A percentile compares a stretch with the other conserved stretches of the same genome.
These are phyloP conservation scores for Aphaenogaster floridana DNA, from an alignment of 1,140 invertebrate species.

Conservation along the genomic window DNA sequence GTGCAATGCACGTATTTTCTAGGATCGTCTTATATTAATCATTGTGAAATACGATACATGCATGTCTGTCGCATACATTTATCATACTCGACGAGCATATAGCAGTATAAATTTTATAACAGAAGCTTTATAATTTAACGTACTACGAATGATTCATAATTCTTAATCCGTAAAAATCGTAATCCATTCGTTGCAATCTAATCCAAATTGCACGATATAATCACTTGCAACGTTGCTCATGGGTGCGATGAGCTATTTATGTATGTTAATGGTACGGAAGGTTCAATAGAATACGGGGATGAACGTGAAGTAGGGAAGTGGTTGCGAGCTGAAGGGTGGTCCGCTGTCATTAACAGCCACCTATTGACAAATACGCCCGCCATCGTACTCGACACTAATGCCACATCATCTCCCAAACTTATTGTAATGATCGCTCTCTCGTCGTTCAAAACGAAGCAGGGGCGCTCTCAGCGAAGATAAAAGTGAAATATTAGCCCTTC, in stretches of 20 bases:
- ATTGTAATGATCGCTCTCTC: constrained; percentile 67
- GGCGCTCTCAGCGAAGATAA: constrained; percentile 37
- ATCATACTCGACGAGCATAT: not conserved
- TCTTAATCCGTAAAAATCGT: not conserved
- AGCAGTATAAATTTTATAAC: constrained; percentile 12
- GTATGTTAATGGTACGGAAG: constrained; percentile 53
- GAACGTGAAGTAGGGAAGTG: constrained; percentile 47
- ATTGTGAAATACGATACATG: constrained; percentile 25
- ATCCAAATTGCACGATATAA: not conserved
- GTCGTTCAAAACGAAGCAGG: constrained; percentile 36
- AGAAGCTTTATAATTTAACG: not conserved
- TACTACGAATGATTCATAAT: not conserved
- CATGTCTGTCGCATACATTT: not conserved
- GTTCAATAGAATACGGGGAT: constrained; percentile 56
- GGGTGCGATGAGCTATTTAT: constrained; percentile 23
- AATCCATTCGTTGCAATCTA: constrained; percentile 2
- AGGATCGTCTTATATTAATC: constrained; percentile 6
- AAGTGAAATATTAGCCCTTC: constrained; percentile 49
- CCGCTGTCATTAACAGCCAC: constrained; percentile 78
- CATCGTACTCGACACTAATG: constrained; percentile 75
- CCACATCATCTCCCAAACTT: constrained; percentile 75
- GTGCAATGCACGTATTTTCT: not conserved
- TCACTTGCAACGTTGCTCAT: constrained; percentile 10
- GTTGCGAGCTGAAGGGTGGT: constrained; percentile 60
- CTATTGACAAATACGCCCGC: constrained; percentile 77